Percentiles rank a stretch among this genome's conserved stretches.
These are phyloP conservation scores for Drosophila borealis DNA, from an alignment of 2,888 invertebrate species.

Conservation along the genomic window DNA sequence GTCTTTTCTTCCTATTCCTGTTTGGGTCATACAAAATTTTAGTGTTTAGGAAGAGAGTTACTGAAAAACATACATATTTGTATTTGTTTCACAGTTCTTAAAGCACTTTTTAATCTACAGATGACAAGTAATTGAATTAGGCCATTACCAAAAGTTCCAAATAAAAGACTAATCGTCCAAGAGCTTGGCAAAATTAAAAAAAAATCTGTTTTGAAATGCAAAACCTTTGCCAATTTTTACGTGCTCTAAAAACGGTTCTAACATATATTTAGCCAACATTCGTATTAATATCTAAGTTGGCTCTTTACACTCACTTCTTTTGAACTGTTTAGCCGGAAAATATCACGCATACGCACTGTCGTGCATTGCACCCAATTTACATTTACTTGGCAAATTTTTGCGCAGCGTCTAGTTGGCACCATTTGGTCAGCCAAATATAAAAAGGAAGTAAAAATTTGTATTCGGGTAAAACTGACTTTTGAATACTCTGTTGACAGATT, in stretches of 20 bases:
- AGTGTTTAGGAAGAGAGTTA: too few species aligned
- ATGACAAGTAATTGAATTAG: too few species aligned
- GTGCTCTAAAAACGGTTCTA: conserved; percentile 3
- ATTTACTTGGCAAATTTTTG: conserved; percentile 71
- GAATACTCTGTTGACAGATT: neutral
- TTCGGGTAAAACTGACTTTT: neutral
- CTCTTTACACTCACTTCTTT: conserved; percentile 5
- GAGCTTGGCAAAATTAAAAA: too few species aligned
- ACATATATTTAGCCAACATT: neutral
- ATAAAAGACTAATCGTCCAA: too few species aligned
- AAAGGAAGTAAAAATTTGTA: conserved; percentile 5
- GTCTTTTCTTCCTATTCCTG: too few species aligned
- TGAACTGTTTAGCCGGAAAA: conserved; percentile 20
- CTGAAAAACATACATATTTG: too few species aligned
- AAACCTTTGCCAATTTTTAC: conserved; percentile 12
- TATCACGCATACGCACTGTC: conserved; percentile 67
- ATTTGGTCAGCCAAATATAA: conserved; percentile 64
- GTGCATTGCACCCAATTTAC: conserved; percentile 59
- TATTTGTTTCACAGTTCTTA: too few species aligned
- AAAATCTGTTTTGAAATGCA: neutral
- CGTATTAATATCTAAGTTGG: conserved; percentile 3
- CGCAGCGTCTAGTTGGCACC: conserved; percentile 74
- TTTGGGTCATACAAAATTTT: too few species aligned
- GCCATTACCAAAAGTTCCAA: too few species aligned
- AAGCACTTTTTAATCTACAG: too few species aligned